These are phyloP conservation scores for Neoaliturus tenellus DNA, from an alignment of 2,888 invertebrate species.

Conservation along the genomic window DNA sequence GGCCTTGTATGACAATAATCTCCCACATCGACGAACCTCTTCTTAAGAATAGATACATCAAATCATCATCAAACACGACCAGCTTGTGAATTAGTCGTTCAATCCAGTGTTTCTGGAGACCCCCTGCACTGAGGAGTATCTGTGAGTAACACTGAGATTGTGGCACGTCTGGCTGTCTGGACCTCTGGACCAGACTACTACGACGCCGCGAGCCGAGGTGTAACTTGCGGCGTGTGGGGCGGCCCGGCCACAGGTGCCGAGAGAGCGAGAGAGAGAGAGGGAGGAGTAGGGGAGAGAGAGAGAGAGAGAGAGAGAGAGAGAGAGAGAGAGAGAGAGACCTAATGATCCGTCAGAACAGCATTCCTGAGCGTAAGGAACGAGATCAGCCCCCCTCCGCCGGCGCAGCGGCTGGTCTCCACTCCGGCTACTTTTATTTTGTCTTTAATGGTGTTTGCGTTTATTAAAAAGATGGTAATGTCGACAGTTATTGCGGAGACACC, in stretches of 20 bases:
- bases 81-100: too few relatives aligned
- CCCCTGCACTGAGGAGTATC: too few relatives aligned
- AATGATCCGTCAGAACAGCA: slow-evolving; percentile 59
- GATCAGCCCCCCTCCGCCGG: slow-evolving; percentile 49
- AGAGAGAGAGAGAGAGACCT: slow-evolving; percentile 39
- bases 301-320: slow-evolving; percentile 5
- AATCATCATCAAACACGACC: too few relatives aligned
- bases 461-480: slow-evolving; percentile 47
- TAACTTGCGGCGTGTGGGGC: not conserved
- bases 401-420: slow-evolving; percentile 16
- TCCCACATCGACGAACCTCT: too few relatives aligned
- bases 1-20: too few relatives aligned
- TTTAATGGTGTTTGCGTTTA: slow-evolving; percentile 51
- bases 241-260: slow-evolving; percentile 10
- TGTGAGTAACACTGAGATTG: too few relatives aligned
- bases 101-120: too few relatives aligned
- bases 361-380: slow-evolving; percentile 62
- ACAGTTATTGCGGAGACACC: slow-evolving; percentile 32
- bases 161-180: not conserved
- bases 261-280: not conserved
- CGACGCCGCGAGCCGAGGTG: slow-evolving; percentile 27
- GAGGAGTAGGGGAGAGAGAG: not conserved
- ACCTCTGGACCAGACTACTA: not conserved
- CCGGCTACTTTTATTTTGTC: slow-evolving; percentile 29
- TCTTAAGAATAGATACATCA: too few relatives aligned